Evolutionary conservation across 2,888 invertebrate species (phyloP), one percentile per base, ranked within the genome.

Genomic region (Lochmaea crataegi): DNA sequence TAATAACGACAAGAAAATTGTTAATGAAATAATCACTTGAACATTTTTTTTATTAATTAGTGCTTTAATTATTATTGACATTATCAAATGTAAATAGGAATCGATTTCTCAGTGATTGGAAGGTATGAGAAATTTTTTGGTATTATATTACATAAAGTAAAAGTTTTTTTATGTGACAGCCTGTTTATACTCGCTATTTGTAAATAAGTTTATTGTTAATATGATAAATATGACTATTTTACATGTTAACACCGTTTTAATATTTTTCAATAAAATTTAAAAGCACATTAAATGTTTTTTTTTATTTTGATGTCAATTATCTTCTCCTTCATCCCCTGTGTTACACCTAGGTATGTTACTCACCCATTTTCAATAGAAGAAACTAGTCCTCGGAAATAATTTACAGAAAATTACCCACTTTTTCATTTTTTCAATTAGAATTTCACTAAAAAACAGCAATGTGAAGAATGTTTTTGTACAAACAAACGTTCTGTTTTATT

Each of bases 11-110:
- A 61, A 70, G 14, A 72, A 70, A 63, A 51, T 58, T 51, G 58
- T 38, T 32, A 64, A 68, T 10, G 53, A 65, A 18, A 32, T 74
- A 42, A 65, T 67, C 7, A 71, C 71, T 14, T 74, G 68, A 67
- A 48, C 51, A 61, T 51, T 61, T 48, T 32, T 61, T 32, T 66
- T 42, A 16, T 45, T 11, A 22, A 3, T n/a, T 32, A 16, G 18
- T 5, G 18, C 53, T 2, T 53, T 9, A 53, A 53, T 53, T 53
- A 16, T 53, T 53, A 10, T 18, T 6, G 9, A 53, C 18, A 53
- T 53, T n/a, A 53, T 53, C 18, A 9, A 9, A 53, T 53, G 53
- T 53, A 53, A 53, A 53, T 53, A 53, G 18, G 9, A 53, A 10
- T 53, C 2, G n/a, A 14, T 48, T 48, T 14, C n/a, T 48, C n/a